Base-by-base conservation (phyloP, 2,113 vertebrate species). In the Hydrolagus affinis region DNA sequence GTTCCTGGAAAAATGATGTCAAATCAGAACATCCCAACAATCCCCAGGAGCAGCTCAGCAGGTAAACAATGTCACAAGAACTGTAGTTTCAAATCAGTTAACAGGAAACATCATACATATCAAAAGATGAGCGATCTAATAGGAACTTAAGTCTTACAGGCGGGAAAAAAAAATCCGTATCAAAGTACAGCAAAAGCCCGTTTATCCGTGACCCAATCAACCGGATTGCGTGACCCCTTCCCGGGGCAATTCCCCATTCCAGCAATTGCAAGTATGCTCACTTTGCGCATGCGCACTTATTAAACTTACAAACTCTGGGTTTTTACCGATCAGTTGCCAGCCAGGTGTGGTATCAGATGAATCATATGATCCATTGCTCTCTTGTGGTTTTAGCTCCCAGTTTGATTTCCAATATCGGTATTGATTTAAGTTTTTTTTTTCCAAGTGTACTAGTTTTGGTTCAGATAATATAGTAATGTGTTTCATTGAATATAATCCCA, bases 1-100 rank as follows among this genome's bases (percentile, higher is more conserved):
- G 87, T 88, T 78, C 90, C 83, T 95, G 91, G 92, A 96, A 92
- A 90, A 90, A 90, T 89, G 93, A 89, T 1, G 94, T 92, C 90
- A 96, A 94, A 92, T 83, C 77, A 30, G 94, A 96, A 85, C 88
- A 90, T 88, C 89, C 88, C n/a, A 93, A 92, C 66, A 23, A 87
- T 76, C 93, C 94, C 30, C 32, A 83, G 30, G 78, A 83, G 9
- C 78, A 83, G 66, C 62, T 23, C 9, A 83, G 9, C 78, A 83
- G 78, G 78, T 83, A 28, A 68, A 32, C 60, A 68, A 66, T 83
- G 11, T 17, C 32, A 60, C 9, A 77, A 77, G 25, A 25, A 0
- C 11, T 77, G 57, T 77, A 11, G 10, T n/a, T 77, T 77, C n/a
- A 57, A 62, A 15, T n/a, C n/a, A 8, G 11, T 78, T 23, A 62